Evolutionary conservation across 1,140 invertebrate species (phyloP).

Genomic region (Drosophila triauraria): DNA sequence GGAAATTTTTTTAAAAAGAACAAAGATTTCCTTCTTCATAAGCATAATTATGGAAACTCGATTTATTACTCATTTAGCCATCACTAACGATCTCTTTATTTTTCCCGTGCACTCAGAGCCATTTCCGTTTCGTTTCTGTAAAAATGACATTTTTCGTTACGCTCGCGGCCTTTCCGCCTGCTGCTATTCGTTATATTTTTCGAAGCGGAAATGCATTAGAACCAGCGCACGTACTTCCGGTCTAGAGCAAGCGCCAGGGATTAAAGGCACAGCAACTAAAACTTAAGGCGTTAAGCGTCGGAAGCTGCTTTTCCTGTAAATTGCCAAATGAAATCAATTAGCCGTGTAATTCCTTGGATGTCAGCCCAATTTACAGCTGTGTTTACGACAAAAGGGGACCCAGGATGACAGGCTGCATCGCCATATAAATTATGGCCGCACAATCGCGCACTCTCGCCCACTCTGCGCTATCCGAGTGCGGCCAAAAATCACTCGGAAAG

Average conservation of each 20-base stretch:
- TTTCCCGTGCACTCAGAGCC: conserved; percentile 16
- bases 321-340: conserved; percentile 64
- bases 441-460: conserved; percentile 1
- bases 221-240: conserved; percentile 70
- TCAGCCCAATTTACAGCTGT: conserved; percentile 58
- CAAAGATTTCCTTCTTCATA: neutral
- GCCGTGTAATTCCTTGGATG: conserved; percentile 14
- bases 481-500: conserved; percentile 57
- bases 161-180: conserved; percentile 31
- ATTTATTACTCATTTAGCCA: neutral
- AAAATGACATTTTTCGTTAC: conserved; percentile 62
- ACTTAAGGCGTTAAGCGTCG: conserved; percentile 46
- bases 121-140: conserved; percentile 53
- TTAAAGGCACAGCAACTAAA: conserved; percentile 38
- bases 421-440: conserved; percentile 65
- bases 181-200: conserved; percentile 41
- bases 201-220: conserved; percentile 71
- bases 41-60: neutral
- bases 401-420: conserved; percentile 41
- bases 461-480: conserved; percentile 20
- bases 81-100: neutral
- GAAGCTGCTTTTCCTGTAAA: conserved; percentile 58
- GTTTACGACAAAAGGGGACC: conserved; percentile 28
- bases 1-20: too few relatives aligned
- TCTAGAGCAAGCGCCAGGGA: conserved; percentile 19